Conservation (phyloP, 2,113 vertebrate species). For the Micromys minutus region DNA sequence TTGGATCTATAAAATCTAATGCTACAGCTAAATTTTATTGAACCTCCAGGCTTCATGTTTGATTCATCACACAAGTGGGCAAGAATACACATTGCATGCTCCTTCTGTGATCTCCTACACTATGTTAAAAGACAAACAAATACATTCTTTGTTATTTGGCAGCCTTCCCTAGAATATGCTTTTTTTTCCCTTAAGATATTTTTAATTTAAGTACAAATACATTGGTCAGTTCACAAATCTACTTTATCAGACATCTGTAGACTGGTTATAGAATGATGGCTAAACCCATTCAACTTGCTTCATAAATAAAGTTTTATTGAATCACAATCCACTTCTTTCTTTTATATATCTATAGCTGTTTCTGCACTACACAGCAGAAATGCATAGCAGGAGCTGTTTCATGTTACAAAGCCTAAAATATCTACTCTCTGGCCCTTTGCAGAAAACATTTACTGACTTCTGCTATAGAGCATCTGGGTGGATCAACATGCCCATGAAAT, state of each 20-base stretch:
- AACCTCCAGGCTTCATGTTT: background rate
- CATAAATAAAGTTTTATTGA: background rate
- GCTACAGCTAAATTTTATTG: background rate
- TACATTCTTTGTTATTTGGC: background rate
- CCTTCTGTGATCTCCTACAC: background rate
- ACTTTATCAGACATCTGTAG: background rate
- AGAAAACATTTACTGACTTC: background rate
- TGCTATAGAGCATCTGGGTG: background rate
- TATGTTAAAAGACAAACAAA: background rate
- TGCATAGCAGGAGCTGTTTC: background rate
- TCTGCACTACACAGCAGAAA: background rate
- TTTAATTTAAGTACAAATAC: background rate
- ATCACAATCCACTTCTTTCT: background rate
- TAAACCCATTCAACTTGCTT: background rate
- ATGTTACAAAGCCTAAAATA: background rate
- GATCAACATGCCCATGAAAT: background rate
- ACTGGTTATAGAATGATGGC: background rate
- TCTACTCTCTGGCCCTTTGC: background rate
- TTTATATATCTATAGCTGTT: background rate
- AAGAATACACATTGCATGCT: background rate
- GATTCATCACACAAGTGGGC: background rate
- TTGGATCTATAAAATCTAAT: background rate
- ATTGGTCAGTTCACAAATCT: background rate
- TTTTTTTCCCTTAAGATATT: background rate
- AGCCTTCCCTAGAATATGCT: background rate